Base-by-base conservation (phyloP, 2,888 invertebrate species). In the Alloplasta piceator region DNA sequence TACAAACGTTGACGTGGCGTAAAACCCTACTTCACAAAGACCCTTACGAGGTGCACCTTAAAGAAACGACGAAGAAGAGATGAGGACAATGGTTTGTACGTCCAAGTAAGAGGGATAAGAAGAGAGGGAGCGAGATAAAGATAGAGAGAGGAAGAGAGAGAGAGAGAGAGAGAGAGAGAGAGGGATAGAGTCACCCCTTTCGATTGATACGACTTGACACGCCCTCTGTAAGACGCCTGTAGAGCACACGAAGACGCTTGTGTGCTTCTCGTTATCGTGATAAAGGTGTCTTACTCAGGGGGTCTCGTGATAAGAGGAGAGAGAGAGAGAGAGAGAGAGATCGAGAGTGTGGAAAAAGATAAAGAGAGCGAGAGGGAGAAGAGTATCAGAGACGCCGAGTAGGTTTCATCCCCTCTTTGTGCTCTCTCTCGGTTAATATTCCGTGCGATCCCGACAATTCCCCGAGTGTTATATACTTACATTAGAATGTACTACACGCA, bases 91-190 rank as follows among this genome's bases (percentile, higher is more conserved):
- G 26, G 14, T 9, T 56, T 39, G 43, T 12, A 36, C 12, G 39
- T 16, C 6, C n/a, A 48, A 60, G 6, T 12, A 73, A n/a, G 12
- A 12, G 0, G 16, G 0, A 26, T 6, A 14, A 4, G 6, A 16
- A 52, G 14, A 16, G 52, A 14, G 1, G 52, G 16, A 52, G 16
- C 43, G 43, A 43, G 43, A 43, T 10, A 3, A 26, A 26, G 26
- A 26, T 26, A 26, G 26, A 52, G 52, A 16, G 50, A 50, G 50
- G 12, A 0, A 48, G 48, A 1, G 68, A 74, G 85, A 85, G 68
- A 78, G 78, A 81, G 82, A 75, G 52, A 56, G 66, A 82, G 66
- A 75, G 50, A 71, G 58, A 39, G 50, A 50, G 58, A 70, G 61
- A 72, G 67, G 71, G 75, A 61, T 50, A 61, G 77, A 66, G 67